phyloP scores from a whole-genome alignment of 2,888 invertebrate genomes.

The Oscheius sp. region DNA sequence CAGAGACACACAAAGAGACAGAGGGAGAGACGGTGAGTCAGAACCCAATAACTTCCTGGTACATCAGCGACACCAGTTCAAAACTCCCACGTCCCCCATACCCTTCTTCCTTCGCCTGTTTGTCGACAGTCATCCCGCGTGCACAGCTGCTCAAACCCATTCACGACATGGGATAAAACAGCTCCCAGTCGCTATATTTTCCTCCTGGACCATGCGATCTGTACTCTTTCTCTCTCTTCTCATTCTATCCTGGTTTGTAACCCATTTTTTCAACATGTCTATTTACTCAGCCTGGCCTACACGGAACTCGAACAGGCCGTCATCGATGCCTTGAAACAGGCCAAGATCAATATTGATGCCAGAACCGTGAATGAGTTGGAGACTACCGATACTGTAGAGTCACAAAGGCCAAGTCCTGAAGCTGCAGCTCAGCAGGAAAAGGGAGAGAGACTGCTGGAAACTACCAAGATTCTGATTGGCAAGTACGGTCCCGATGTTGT shows the following conservation, averaged over 20 bases:
- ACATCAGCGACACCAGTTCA: no score
- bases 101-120: no score
- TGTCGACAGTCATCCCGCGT: constrained; percentile 1
- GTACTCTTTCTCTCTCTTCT: constrained; percentile 14
- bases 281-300: constrained; percentile 15
- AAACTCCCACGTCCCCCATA: no score
- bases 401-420: constrained; percentile 20
- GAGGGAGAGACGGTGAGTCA: no score
- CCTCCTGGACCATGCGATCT: not conserved
- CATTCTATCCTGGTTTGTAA: constrained; percentile 12
- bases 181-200: not conserved
- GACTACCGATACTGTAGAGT: not conserved
- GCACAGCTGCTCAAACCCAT: constrained; percentile 7
- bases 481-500: constrained; percentile 29
- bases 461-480: constrained; percentile 25
- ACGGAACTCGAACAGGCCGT: constrained; percentile 22
- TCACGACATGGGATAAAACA: constrained; percentile 10
- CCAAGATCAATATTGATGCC: constrained; percentile 1
- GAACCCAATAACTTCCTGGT: no score
- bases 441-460: constrained; percentile 32
- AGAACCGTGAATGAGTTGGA: constrained; percentile 6
- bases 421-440: constrained; percentile 25
- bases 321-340: constrained; percentile 24
- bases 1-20: no score
- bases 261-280: not conserved